A percentile compares a stretch with the other conserved stretches of the same genome.
phyloP scores from a whole-genome alignment of 2,113 vertebrate species.

The Ranitomeya imitator region DNA sequence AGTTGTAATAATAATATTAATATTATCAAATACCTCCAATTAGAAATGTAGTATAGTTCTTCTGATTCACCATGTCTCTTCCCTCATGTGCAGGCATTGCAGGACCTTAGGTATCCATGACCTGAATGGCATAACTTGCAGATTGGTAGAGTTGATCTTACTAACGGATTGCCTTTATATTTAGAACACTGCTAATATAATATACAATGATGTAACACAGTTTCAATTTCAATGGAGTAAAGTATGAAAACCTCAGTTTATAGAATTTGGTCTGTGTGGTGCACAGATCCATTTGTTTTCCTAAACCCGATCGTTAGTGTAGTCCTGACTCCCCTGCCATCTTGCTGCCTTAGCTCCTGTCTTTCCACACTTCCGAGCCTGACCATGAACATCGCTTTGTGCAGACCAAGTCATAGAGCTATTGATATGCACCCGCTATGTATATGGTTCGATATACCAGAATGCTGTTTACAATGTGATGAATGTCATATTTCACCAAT shows the following conservation, averaged over 20 bases:
- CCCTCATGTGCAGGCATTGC: no score
- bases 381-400: background rate
- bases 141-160: no score
- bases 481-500: background rate
- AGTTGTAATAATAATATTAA: no score
- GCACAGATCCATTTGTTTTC: background rate
- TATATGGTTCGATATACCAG: background rate
- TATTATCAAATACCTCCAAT: no score
- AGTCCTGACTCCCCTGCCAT: background rate
- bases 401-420: background rate
- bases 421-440: background rate
- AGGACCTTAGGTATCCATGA: no score
- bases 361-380: background rate
- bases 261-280: background rate
- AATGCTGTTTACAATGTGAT: conserved; percentile 18
- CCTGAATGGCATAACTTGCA: no score
- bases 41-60: no score
- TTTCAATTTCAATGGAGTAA: no score
- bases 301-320: background rate
- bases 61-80: no score
- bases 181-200: no score
- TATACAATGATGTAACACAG: no score
- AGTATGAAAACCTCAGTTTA: background rate
- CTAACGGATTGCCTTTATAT: no score
- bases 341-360: background rate